Base-by-base conservation (phyloP, 1,140 invertebrate species). In the Andrena cerasifolii region DNA sequence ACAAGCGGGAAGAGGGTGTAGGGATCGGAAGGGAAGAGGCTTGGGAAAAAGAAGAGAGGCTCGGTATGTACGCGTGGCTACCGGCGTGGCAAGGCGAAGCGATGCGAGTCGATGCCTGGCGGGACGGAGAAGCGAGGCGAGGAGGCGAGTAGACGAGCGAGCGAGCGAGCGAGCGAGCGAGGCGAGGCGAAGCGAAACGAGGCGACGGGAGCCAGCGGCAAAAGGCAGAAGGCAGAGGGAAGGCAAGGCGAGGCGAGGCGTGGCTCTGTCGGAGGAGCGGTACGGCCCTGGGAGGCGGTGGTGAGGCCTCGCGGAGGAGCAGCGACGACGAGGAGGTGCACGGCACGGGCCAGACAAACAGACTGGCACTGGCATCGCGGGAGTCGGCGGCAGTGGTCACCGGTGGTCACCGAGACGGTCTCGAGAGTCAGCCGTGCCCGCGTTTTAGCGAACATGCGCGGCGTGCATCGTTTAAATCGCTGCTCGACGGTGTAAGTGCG, bases 281-380 rank as follows among this genome's bases (percentile, higher is more conserved):
- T 89, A 88, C 88, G 84, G 80, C 49, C 86, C 86, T 90, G 87
- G 87, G 85, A 90, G 88, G 88, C 88, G 89, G 87, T 89, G 86
- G 86, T 88, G 79, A 80, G 78, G 79, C 76, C 79, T 84, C 84
- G 67, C 74, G 85, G 78, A 81, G 84, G 84, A 86, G 78, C 82
- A 80, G 70, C 77, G 83, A 73, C 83, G 76, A 82, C 83, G 79
- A 83, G 78, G 80, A 83, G 80, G 80, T 83, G 72, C 72, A 80
- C 74, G 82, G 74, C 75, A 86, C 85, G 85, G 79, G 74, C 87
- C 88, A 89, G 89, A 89, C 88, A 89, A 88, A 88, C 88, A 87
- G 86, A 89, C 88, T 85, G 82, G 85, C 79, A 87, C 87, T 87
- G 80, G 85, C 78, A 89, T 89, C 87, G 86, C 85, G 80, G 81